A percentile compares a stretch with the other conserved stretches of the same genome.
Evolutionary conservation across 2,797 vertebrate species (phyloP).

Genomic region (Melopsittacus undulatus): DNA sequence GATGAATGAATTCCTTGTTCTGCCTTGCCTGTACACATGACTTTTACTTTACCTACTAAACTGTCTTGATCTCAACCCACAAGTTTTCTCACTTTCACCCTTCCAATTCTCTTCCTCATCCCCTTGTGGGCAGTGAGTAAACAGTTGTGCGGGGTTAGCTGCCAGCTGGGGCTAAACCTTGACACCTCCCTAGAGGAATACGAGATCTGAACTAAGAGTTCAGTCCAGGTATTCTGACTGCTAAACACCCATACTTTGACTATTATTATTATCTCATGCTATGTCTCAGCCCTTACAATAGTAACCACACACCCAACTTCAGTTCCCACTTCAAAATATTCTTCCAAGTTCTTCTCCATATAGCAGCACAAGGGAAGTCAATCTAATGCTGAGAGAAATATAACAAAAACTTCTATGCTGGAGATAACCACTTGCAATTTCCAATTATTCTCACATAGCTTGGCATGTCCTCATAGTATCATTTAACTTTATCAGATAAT

Average conservation of each 20-base stretch:
- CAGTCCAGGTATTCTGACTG: not conserved
- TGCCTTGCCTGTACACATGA: not conserved
- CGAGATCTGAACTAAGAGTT: not conserved
- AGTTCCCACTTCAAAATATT: not conserved
- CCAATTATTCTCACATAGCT: slow-evolving; percentile 15
- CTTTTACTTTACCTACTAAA: not conserved
- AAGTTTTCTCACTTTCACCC: not conserved
- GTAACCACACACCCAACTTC: not conserved
- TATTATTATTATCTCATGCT: not conserved
- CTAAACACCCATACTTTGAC: not conserved
- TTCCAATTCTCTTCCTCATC: not conserved
- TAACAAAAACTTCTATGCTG: not conserved
- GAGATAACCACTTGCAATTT: slow-evolving; percentile 33
- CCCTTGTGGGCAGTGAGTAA: not conserved
- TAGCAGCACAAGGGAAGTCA: not conserved
- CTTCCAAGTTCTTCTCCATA: not conserved
- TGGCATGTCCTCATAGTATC: not conserved
- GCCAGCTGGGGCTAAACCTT: not conserved
- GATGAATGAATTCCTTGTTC: not conserved
- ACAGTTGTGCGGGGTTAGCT: not conserved
- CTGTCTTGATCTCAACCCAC: not conserved
- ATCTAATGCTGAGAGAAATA: not conserved
- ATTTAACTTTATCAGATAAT: slow-evolving; percentile 45
- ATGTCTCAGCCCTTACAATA: not conserved
- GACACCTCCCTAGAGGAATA: not conserved